Evolutionary conservation across 2,113 vertebrate species (phyloP).

Genomic region (Scomber scombrus): DNA sequence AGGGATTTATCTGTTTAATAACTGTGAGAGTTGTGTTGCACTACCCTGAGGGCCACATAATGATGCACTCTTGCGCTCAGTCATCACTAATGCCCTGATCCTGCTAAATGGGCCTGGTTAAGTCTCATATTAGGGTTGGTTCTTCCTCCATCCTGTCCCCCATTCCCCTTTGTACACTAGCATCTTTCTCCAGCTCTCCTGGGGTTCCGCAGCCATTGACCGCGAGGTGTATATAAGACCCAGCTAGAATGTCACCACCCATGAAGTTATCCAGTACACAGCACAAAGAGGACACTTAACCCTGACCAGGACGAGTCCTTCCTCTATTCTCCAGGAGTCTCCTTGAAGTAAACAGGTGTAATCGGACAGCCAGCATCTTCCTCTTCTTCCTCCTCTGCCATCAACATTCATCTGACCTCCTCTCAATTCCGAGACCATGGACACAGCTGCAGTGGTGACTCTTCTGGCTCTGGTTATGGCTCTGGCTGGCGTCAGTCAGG

Average conservation of each 20-base stretch:
- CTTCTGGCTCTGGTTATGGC: slow-evolving; percentile 78
- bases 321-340: slow-evolving; percentile 5
- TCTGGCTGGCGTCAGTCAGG: slow-evolving; percentile 75
- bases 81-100: slow-evolving; percentile 75
- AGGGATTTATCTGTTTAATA: slow-evolving; percentile 82
- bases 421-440: slow-evolving; percentile 65
- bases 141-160: slow-evolving; percentile 61
- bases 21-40: slow-evolving; percentile 56
- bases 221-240: slow-evolving; percentile 68
- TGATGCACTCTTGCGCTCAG: slow-evolving; percentile 54
- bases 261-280: slow-evolving; percentile 24
- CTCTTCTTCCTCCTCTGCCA: not conserved
- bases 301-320: not conserved
- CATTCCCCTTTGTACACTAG: slow-evolving; percentile 44
- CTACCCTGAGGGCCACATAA: slow-evolving; percentile 72
- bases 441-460: slow-evolving; percentile 71
- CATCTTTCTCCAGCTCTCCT: slow-evolving; percentile 57
- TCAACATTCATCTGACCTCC: slow-evolving; percentile 26
- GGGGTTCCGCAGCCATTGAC: slow-evolving; percentile 12
- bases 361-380: not conserved
- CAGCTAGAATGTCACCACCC: not conserved
- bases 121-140: slow-evolving; percentile 57
- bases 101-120: slow-evolving; percentile 73
- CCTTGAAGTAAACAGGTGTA: slow-evolving; percentile 4
- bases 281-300: slow-evolving; percentile 18